Evolutionary conservation across 2,888 invertebrate species (phyloP), one percentile per base, ranked within the genome.

Genomic region (Papilio elwesi): DNA sequence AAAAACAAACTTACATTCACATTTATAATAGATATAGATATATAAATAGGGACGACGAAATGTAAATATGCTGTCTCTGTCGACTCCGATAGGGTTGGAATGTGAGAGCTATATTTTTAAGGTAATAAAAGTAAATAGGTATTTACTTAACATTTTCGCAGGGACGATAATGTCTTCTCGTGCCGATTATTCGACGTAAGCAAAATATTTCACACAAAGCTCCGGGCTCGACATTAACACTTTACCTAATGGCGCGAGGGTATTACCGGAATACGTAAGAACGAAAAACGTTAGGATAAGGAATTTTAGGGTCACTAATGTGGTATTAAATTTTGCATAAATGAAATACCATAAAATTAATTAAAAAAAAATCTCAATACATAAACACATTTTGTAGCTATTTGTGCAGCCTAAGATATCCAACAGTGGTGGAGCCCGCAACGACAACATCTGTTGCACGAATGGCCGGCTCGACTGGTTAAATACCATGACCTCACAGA

Each of bases 231-330:
- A 59, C 68, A 68, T 68, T 68, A 68, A 68, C 68, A 59, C 68
- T 68, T 68, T 59, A 68, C 59, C 49, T 68, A 59, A 68, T 59
- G 68, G 59, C 49, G 49, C 38, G 48, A 59, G 68, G 59, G 59
- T 68, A 48, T 68, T 59, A 68, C 47, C 59, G 36, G 48, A 49
- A 59, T 68, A 68, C 68, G 48, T 68, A 68, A 57, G 68, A 55
- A 68, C 47, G 36, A 67, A 51, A 68, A 68, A 59, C 68, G 49
- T 68, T 49, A 68, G 49, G 59, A 68, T 68, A 68, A 59, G 51
- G 49, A 38, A 68, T 51, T 59, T 38, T 68, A 51, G 48, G 68
- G 51, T 49, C 59, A 36, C 49, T 68, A 49, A 68, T 68, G 48
- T 59, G 48, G 68, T 38, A 68, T 49, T 68, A 59, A 68, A 67